Evolutionary conservation across 37 sponge, comb jelly and placozoan species (phyloP).

Genomic region (Cliona cf. orientalis): DNA sequence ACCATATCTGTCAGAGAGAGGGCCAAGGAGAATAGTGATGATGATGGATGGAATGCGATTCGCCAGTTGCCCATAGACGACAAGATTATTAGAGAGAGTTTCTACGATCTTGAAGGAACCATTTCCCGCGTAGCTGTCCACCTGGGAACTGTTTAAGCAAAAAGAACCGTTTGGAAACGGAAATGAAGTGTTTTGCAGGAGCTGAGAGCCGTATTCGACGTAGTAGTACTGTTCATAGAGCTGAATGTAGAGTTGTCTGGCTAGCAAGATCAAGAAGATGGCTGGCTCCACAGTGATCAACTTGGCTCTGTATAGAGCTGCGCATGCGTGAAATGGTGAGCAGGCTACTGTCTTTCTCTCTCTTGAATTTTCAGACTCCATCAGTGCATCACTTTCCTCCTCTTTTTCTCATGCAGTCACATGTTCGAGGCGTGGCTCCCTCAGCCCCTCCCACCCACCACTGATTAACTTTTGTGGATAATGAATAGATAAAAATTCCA

Average conservation of each 20-base stretch:
- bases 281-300: constrained; percentile 44
- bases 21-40: constrained; percentile 38
- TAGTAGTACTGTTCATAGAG: constrained; percentile 40
- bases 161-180: constrained; percentile 4
- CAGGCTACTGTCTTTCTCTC: too few species aligned
- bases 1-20: constrained; percentile 59
- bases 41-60: constrained; percentile 26
- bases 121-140: constrained; percentile 12
- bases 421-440: too few species aligned
- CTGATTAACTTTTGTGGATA: too few species aligned
- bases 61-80: constrained; percentile 27
- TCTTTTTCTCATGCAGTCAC: too few species aligned
- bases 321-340: too few species aligned
- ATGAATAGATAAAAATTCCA: too few species aligned
- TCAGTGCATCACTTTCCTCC: too few species aligned
- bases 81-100: neutral
- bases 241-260: neutral
- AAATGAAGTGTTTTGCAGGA: constrained; percentile 16
- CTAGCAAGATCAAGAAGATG: constrained; percentile 32
- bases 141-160: constrained; percentile 32
- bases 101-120: neutral
- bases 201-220: neutral
- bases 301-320: too few species aligned
- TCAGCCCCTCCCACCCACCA: too few species aligned
- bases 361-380: too few species aligned